Conservation (phyloP, 2,113 vertebrate species). For the Pardalotus punctatus region DNA sequence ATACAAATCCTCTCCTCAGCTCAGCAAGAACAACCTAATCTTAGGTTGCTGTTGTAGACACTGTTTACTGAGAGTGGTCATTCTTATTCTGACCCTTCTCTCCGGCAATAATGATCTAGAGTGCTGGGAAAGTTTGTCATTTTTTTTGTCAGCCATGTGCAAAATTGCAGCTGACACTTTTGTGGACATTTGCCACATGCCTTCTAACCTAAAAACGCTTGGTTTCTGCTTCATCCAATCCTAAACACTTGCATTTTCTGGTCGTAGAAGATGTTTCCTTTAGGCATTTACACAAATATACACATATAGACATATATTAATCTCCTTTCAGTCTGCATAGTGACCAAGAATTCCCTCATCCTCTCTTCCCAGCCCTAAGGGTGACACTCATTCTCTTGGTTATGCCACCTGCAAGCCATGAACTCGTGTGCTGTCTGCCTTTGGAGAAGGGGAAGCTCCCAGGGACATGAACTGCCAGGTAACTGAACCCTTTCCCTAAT, state of each 20-base stretch:
- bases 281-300: background rate
- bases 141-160: background rate
- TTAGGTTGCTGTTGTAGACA: background rate
- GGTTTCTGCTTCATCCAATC: background rate
- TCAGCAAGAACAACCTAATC: background rate
- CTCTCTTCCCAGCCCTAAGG: background rate
- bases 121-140: background rate
- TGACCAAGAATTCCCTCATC: background rate
- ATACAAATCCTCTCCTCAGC: background rate
- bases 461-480: background rate
- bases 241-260: background rate
- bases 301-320: fast-evolving
- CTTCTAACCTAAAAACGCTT: background rate
- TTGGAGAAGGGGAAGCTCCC: background rate
- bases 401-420: background rate
- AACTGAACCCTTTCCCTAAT: background rate
- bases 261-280: background rate
- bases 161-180: background rate
- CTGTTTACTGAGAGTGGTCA: background rate
- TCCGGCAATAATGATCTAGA: background rate
- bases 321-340: background rate
- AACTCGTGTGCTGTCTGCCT: fast-evolving
- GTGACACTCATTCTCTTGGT: too few relatives aligned
- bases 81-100: background rate
- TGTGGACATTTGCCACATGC: background rate